Evolutionary conservation across 2,797 vertebrate species (phyloP), one percentile per base, ranked within the genome.

Genomic region (Artibeus lituratus): DNA sequence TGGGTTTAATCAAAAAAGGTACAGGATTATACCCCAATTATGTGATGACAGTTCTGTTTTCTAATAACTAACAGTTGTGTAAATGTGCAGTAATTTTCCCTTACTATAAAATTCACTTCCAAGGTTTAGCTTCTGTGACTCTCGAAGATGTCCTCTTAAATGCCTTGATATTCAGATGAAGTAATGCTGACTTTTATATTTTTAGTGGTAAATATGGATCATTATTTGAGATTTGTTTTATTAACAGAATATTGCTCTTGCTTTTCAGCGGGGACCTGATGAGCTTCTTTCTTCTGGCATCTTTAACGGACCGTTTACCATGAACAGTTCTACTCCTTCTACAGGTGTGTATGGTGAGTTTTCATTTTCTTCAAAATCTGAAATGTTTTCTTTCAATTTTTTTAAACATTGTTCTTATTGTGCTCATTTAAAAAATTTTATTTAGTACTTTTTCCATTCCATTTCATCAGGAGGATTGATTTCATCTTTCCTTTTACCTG

Each of bases 391-490:
- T 73, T 42, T 85, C 26, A 26, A 4, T 19, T 15, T 51, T 51
- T 76, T 69, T 39, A 53, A 47, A 53, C 8, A 42, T 0, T 94
- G 21, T 74, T 97, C 12, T 95, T 94, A 49, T 51, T 73, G 95
- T 59, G 55, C 24, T 59, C 57, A 59, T 29, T 59, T 5, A 4
- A 59, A 26, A 59, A 59, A 59, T 92, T 92, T 92, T 96, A 97
- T 98, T 99, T 98, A 99, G 98, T 98, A 99, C 97, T 99, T 99
- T 98, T 99, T 99, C 98, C 98, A 99, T 98, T 99, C 99, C 73
- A 99, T 98, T 19, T 99, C 99, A 37, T 99, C 99, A 51, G 99
- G 99, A 91, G 99, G 99, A 97, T 99, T 99, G 95, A 99, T 98
- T 6, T 99, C 99, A 96, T 99, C 99, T 98, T 98, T 99, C 96